phyloP scores from a whole-genome alignment of 1,140 invertebrate genomes.

The Berghia stephanieae region DNA sequence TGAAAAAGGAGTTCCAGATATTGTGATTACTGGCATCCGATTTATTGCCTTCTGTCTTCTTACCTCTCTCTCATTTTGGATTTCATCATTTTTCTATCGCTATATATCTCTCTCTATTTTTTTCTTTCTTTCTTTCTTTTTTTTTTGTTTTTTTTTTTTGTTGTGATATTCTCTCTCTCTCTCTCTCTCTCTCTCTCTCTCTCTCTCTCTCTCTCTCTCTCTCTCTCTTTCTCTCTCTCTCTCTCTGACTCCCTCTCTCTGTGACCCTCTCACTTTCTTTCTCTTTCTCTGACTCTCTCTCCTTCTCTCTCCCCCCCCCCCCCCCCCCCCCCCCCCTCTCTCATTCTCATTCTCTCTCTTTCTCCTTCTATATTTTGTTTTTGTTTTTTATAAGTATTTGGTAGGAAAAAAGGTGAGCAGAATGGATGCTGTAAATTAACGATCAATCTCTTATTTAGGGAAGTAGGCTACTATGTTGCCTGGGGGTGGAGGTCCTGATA shows the following conservation, averaged over 20 bases:
- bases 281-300: slow-evolving; percentile 72
- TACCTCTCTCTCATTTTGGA: slow-evolving; percentile 73
- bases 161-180: too few relatives aligned
- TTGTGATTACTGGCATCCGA: slow-evolving; percentile 72
- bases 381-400: not conserved
- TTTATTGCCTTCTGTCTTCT: not conserved
- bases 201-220: slow-evolving; percentile 80
- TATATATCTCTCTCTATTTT: too few relatives aligned
- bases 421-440: not conserved
- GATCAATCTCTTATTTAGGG: not conserved
- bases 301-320: not conserved
- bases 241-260: slow-evolving; percentile 72
- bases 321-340: too few relatives aligned
- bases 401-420: not conserved
- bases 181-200: not conserved
- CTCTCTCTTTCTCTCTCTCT: slow-evolving; percentile 81
- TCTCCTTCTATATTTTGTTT: too few relatives aligned
- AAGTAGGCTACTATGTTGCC: not conserved
- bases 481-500: not conserved
- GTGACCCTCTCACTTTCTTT: slow-evolving; percentile 39
- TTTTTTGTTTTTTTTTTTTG: too few relatives aligned
- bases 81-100: not conserved
- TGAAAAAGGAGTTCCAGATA: slow-evolving; percentile 98
- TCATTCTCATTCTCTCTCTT: too few relatives aligned
- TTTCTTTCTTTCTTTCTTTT: too few relatives aligned